phyloP scores from a whole-genome alignment of 2,113 vertebrate genomes.

The Mus spicilegus region DNA sequence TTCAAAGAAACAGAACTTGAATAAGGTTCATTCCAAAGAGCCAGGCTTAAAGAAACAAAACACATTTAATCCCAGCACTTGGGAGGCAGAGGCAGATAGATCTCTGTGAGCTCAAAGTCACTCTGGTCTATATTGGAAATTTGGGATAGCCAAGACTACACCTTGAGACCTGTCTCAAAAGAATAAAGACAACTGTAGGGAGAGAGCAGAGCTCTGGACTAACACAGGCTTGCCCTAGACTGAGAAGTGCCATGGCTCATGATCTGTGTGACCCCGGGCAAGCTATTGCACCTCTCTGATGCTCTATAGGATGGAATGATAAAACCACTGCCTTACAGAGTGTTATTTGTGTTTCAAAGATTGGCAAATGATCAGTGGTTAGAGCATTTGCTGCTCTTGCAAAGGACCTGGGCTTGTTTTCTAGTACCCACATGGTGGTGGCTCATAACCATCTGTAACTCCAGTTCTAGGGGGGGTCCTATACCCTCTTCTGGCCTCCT shows the following conservation, averaged over 20 bases:
- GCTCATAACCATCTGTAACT: not conserved
- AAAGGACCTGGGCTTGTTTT: not conserved
- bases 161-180: not conserved
- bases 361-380: not conserved
- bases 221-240: no score
- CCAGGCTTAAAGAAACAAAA: not conserved
- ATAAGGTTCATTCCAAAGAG: not conserved
- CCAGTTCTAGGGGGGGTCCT: not conserved
- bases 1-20: no score
- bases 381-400: not conserved
- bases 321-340: not conserved
- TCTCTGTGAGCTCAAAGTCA: not conserved
- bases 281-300: not conserved
- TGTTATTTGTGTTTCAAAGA: not conserved
- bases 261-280: not conserved
- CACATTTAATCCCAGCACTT: not conserved
- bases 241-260: not conserved
- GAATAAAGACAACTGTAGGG: not conserved
- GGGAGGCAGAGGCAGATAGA: not conserved
- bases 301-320: not conserved
- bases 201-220: not conserved
- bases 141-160: not conserved
- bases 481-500: not conserved
- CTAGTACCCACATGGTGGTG: not conserved
- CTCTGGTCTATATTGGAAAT: not conserved